phyloP scores from a whole-genome alignment of 2,797 vertebrate genomes.

The Caiman crocodilus region DNA sequence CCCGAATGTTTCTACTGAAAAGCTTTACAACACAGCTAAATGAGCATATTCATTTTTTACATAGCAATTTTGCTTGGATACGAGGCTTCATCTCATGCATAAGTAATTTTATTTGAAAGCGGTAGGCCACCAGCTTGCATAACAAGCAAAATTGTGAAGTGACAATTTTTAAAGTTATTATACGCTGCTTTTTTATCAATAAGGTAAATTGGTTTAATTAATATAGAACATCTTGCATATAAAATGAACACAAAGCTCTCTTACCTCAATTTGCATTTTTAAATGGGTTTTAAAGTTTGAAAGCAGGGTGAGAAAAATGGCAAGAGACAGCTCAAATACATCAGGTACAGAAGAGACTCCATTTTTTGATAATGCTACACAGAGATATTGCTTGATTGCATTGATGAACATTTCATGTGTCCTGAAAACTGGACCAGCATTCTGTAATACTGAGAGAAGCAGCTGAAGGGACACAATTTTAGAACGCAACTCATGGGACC shows the following conservation, averaged over 20 bases:
- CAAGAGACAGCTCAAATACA: constrained; percentile 95
- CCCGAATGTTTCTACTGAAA: background rate
- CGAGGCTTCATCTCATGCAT: background rate
- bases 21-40: background rate
- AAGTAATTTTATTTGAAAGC: background rate
- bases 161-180: background rate
- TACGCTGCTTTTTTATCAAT: background rate
- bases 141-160: background rate
- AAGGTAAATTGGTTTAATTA: background rate
- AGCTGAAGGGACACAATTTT: constrained; percentile 97
- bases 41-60: background rate
- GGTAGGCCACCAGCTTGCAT: background rate
- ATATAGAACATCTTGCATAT: background rate
- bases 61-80: background rate
- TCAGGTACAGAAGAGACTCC: constrained; percentile 97
- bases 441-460: constrained; percentile 94
- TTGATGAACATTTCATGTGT: constrained; percentile 98
- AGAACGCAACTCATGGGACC: constrained; percentile 95
- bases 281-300: constrained; percentile 98
- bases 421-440: constrained; percentile 93
- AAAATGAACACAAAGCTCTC: background rate
- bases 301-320: constrained; percentile 96
- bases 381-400: constrained; percentile 98
- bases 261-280: constrained; percentile 99
- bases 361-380: constrained; percentile 96